Evolutionary conservation across 2,113 vertebrate species (phyloP).

Genomic region (Poeciliopsis retropinna): DNA sequence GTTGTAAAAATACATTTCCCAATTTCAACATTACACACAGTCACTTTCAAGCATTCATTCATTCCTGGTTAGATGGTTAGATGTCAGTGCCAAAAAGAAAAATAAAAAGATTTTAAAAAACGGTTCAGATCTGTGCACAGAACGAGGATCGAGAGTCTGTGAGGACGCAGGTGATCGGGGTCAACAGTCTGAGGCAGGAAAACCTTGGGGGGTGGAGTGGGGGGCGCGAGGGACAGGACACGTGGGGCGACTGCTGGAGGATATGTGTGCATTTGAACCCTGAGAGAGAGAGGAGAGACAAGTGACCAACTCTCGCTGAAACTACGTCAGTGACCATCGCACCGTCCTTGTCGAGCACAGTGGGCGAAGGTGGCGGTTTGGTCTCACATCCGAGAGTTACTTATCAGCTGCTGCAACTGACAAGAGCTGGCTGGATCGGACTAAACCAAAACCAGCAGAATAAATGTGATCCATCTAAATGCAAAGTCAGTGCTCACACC

Average conservation of each 20-base stretch:
- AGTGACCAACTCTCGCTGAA: conserved; percentile 72
- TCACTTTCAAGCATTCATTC: conserved; percentile 79
- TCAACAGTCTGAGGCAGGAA: conserved; percentile 53
- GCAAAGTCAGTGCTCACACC: conserved; percentile 29
- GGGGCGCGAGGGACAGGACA: conserved; percentile 49
- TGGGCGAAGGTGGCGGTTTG: conserved; percentile 14
- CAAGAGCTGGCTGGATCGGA: conserved; percentile 16
- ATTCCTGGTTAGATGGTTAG: conserved; percentile 76
- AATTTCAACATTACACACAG: conserved; percentile 78
- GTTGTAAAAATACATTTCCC: conserved; percentile 87
- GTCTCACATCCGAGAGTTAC: conserved; percentile 66
- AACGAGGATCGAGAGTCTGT: conserved; percentile 23
- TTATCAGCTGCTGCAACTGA: conserved; percentile 52
- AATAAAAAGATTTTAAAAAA: conserved; percentile 41
- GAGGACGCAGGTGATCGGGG: conserved; percentile 46
- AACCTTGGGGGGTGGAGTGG: conserved; percentile 23
- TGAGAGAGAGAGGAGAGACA: conserved; percentile 70
- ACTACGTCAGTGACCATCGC: conserved; percentile 55
- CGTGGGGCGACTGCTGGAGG: conserved; percentile 71
- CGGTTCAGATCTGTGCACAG: conserved; percentile 68
- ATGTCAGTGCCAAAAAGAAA: conserved; percentile 74
- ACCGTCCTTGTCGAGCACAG: conserved; percentile 17
- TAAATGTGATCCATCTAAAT: conserved; percentile 12
- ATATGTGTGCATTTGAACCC: conserved; percentile 82
- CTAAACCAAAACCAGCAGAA: conserved; percentile 16